phyloP scores from a whole-genome alignment of 2,797 vertebrate genomes.

The Betta splendens region DNA sequence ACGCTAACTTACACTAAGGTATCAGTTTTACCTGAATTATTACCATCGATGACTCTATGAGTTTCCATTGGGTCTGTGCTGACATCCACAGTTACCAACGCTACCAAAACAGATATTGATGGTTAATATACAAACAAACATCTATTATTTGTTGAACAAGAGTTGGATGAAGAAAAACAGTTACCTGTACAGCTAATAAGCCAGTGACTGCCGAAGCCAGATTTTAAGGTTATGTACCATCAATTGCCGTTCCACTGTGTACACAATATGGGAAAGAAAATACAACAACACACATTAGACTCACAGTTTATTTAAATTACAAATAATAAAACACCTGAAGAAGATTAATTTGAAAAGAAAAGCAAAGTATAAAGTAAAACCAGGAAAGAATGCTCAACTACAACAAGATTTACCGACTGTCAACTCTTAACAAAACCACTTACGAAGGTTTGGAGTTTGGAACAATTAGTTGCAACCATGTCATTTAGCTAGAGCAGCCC shows the following conservation, averaged over 20 bases:
- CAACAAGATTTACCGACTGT: too few relatives aligned
- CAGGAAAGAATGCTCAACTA: too few relatives aligned
- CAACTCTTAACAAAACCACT: too few relatives aligned
- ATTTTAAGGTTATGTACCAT: background rate
- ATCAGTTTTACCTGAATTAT: conserved; percentile 57
- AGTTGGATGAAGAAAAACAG: conserved; percentile 1
- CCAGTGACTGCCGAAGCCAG: background rate
- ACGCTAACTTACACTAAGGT: background rate
- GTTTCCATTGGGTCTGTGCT: conserved; percentile 58
- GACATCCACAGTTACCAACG: conserved; percentile 19
- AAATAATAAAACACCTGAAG: too few relatives aligned
- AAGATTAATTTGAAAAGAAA: too few relatives aligned
- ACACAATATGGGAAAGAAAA: conserved; percentile 13
- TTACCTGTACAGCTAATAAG: conserved; percentile 6
- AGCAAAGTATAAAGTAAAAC: too few relatives aligned
- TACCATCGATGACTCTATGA: conserved; percentile 26
- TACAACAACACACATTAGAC: conserved; percentile 7
- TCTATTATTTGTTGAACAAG: background rate
- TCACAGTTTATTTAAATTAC: background rate
- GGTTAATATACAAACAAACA: conserved; percentile 14
- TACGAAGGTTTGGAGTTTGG: too few relatives aligned
- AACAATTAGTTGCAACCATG: too few relatives aligned
- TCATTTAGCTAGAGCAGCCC: too few relatives aligned
- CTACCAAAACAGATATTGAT: conserved; percentile 35
- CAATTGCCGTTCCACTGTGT: conserved; percentile 19